phyloP scores from a whole-genome alignment of 2,888 invertebrate genomes.

The Phorcus lineatus region DNA sequence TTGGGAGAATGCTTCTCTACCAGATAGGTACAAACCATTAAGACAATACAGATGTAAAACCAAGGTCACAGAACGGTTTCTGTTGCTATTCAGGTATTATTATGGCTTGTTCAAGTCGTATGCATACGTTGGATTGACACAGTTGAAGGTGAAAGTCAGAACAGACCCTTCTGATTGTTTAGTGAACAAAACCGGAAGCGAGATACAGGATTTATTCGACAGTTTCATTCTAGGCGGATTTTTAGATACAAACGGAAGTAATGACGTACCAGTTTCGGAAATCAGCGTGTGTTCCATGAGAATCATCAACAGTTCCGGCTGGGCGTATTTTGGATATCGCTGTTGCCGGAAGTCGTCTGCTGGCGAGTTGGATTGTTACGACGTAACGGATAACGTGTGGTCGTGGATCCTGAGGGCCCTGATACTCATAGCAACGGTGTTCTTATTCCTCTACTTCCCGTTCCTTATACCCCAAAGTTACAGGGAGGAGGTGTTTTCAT shows the following conservation, averaged over 20 bases:
- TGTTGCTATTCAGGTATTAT: slow-evolving; percentile 36
- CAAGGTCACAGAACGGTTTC: slow-evolving; percentile 11
- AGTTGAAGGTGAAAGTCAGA: slow-evolving; percentile 3
- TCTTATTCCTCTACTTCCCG: slow-evolving; percentile 39
- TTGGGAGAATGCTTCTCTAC: neutral
- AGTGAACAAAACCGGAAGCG: neutral
- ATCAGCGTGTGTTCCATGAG: slow-evolving; percentile 28
- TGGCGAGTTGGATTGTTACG: slow-evolving; percentile 10
- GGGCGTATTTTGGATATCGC: slow-evolving; percentile 33
- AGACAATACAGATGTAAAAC: neutral
- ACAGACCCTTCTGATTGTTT: slow-evolving; percentile 29
- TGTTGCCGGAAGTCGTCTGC: slow-evolving; percentile 29
- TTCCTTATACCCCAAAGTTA: slow-evolving; percentile 27
- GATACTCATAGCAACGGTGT: slow-evolving; percentile 25
- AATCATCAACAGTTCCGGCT: slow-evolving; percentile 24
- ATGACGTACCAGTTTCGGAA: neutral
- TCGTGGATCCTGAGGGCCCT: slow-evolving; percentile 32
- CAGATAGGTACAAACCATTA: neutral
- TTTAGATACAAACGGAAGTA: neutral
- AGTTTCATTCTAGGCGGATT: slow-evolving; percentile 25
- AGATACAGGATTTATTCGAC: slow-evolving; percentile 20
- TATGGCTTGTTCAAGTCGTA: slow-evolving; percentile 33
- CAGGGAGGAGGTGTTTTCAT: neutral
- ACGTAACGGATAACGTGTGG: slow-evolving; percentile 31
- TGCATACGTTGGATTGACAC: slow-evolving; percentile 7